Evolutionary conservation across 2,888 invertebrate species (phyloP).

Genomic region (Spatulosminthurus flaviceps): DNA sequence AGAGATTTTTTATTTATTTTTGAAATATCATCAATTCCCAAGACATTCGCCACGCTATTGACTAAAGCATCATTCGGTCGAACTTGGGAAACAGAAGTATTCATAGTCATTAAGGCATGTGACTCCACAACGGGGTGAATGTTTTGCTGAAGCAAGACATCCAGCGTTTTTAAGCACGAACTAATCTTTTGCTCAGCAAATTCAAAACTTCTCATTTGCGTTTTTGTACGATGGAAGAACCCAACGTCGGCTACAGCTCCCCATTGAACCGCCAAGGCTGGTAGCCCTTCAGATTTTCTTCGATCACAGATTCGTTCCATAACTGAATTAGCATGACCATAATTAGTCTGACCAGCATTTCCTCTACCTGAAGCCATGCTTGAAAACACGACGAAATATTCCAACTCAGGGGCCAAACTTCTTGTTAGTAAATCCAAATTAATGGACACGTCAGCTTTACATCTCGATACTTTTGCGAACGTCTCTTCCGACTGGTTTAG

Average conservation of each 20-base stretch:
- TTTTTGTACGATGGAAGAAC: slow-evolving; percentile 69
- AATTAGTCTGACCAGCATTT: slow-evolving; percentile 72
- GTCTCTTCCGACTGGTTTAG: slow-evolving; percentile 67
- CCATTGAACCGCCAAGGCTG: slow-evolving; percentile 69
- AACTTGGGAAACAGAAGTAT: too few species aligned
- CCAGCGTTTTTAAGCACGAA: too few species aligned
- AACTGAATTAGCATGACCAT: slow-evolving; percentile 71
- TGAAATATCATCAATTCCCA: too few species aligned
- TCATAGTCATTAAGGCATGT: too few species aligned
- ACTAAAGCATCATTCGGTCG: too few species aligned
- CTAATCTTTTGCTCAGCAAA: too few species aligned
- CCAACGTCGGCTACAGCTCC: slow-evolving; percentile 67
- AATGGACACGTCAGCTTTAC: slow-evolving; percentile 69
- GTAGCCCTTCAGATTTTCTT: slow-evolving; percentile 67
- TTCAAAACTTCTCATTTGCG: too few species aligned
- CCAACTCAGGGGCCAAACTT: slow-evolving; percentile 64
- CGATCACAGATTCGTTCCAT: slow-evolving; percentile 71
- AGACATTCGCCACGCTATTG: too few species aligned
- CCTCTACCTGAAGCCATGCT: slow-evolving; percentile 72
- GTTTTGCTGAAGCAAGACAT: too few species aligned
- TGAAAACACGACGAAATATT: slow-evolving; percentile 71
- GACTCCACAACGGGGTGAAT: too few species aligned
- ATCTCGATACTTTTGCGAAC: slow-evolving; percentile 67
- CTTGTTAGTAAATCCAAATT: slow-evolving; percentile 69
- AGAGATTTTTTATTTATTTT: too few species aligned